Conservation (phyloP, 2,797 vertebrate genomes). For the Sebastes umbrosus region DNA sequence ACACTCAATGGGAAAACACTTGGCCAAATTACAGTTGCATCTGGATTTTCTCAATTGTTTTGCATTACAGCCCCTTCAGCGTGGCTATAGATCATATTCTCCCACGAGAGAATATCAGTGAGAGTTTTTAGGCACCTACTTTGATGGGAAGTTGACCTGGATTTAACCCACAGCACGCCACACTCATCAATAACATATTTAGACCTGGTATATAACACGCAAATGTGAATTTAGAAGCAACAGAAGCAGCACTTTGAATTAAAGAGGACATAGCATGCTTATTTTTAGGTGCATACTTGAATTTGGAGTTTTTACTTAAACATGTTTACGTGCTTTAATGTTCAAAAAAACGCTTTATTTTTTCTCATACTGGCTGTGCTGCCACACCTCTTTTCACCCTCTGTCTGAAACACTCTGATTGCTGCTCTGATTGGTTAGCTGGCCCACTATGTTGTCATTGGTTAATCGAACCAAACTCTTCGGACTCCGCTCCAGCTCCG, state of each 20-base stretch:
- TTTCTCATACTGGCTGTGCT: too few relatives aligned
- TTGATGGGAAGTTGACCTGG: background rate
- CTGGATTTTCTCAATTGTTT: slow-evolving; percentile 49
- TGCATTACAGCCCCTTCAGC: background rate
- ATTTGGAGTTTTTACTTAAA: too few relatives aligned
- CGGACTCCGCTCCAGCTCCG: too few relatives aligned
- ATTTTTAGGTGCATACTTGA: too few relatives aligned
- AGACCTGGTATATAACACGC: background rate
- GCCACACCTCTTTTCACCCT: too few relatives aligned
- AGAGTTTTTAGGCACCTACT: slow-evolving; percentile 9
- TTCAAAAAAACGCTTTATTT: too few relatives aligned
- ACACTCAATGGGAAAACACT: slow-evolving; percentile 21
- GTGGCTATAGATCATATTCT: slow-evolving; percentile 31
- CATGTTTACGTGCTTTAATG: too few relatives aligned
- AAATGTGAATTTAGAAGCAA: background rate
- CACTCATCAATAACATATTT: background rate
- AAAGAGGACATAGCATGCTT: background rate
- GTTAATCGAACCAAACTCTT: too few relatives aligned
- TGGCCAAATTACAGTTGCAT: slow-evolving; percentile 30
- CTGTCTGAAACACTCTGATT: too few relatives aligned
- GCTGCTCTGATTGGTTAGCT: too few relatives aligned
- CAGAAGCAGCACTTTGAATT: background rate
- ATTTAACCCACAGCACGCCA: background rate
- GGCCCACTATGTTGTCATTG: too few relatives aligned
- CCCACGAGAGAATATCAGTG: background rate